Percentiles rank a stretch among this genome's conserved stretches.
Evolutionary conservation across 2,113 vertebrate species (phyloP).

Genomic region (Pionites leucogaster): DNA sequence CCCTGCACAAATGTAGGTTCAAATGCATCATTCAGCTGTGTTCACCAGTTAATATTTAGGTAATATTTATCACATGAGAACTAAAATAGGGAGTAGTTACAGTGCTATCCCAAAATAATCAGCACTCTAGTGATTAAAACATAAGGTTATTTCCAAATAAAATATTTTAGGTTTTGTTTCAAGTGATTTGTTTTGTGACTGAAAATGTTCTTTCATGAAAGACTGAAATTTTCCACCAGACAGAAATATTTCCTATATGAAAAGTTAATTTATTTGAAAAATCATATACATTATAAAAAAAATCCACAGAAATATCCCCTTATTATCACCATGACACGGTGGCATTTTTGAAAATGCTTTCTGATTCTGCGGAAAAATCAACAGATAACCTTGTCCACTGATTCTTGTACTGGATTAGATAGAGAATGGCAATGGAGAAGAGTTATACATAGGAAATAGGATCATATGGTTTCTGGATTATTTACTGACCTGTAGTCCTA

Average conservation of each 20-base stretch:
- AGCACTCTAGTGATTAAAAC: not conserved
- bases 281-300: not conserved
- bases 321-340: not conserved
- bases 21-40: not conserved
- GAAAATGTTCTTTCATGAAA: not conserved
- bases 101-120: not conserved
- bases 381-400: not conserved
- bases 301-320: not conserved
- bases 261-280: not conserved
- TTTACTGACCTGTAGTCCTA: not conserved
- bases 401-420: not conserved
- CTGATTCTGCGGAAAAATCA: not conserved
- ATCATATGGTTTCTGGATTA: not conserved
- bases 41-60: not conserved
- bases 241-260: not conserved
- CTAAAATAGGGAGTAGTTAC: not conserved
- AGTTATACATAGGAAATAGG: not conserved
- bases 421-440: not conserved
- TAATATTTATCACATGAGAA: not conserved
- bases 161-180: not conserved
- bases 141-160: not conserved
- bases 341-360: not conserved
- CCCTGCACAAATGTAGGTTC: not conserved
- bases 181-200: not conserved
- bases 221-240: not conserved